A percentile compares a stretch with the other conserved stretches of the same genome.
These are phyloP conservation scores for Neodiprion fabricii DNA, from an alignment of 1,140 invertebrate genomes.

Conservation along the genomic window DNA sequence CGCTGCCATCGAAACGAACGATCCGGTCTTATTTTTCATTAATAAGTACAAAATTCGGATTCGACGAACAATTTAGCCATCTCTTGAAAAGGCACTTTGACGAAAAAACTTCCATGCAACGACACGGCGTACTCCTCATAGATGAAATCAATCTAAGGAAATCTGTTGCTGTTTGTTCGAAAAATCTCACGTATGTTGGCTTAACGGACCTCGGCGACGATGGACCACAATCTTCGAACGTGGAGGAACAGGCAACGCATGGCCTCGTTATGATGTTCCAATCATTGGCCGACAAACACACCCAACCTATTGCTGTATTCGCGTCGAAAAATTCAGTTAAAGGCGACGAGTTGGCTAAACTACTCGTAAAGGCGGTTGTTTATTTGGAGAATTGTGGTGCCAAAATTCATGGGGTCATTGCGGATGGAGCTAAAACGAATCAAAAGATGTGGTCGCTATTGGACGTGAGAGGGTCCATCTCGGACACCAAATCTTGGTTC, in stretches of 20 bases:
- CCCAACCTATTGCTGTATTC: slow-evolving; percentile 28
- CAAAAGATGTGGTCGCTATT: too few relatives aligned
- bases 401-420: neutral
- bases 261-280: slow-evolving; percentile 17
- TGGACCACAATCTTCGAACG: neutral
- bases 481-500: too few relatives aligned
- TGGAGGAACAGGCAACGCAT: slow-evolving; percentile 26
- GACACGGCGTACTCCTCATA: slow-evolving; percentile 23
- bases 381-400: neutral
- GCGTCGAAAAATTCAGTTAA: slow-evolving; percentile 23
- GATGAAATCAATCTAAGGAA: slow-evolving; percentile 31
- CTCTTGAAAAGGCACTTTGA: slow-evolving; percentile 20
- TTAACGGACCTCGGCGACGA: slow-evolving; percentile 26
- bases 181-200: slow-evolving; percentile 24
- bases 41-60: slow-evolving; percentile 22
- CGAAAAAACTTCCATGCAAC: slow-evolving; percentile 19
- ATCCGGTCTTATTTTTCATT: slow-evolving; percentile 27
- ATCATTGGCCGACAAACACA: slow-evolving; percentile 18
- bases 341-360: slow-evolving; percentile 26
- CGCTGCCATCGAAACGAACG: slow-evolving; percentile 28
- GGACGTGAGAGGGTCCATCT: too few relatives aligned
- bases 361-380: neutral
- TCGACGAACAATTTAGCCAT: slow-evolving; percentile 23
- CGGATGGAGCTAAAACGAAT: too few relatives aligned
- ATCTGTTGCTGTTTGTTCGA: slow-evolving; percentile 20